Evolutionary conservation across 1,140 invertebrate species (phyloP).

Genomic region (Ips typographus): DNA sequence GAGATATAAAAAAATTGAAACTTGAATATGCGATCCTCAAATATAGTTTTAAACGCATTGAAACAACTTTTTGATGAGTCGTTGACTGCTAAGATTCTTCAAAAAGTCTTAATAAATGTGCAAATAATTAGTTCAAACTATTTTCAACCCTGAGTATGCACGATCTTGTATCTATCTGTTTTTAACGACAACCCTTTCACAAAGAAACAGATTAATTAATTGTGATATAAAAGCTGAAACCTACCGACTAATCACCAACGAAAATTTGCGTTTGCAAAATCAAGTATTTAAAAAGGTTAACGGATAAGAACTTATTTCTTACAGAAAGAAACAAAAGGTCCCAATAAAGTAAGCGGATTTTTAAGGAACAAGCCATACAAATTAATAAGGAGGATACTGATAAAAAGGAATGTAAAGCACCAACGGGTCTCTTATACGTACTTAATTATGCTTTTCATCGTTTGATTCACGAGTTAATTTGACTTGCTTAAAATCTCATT

Average conservation of each 20-base stretch:
- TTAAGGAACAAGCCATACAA: conserved; percentile 47
- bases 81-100: neutral
- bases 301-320: conserved; percentile 22
- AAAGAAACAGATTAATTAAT: neutral
- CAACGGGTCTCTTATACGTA: conserved; percentile 11
- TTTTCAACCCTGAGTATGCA: too few species aligned
- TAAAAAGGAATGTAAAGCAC: conserved; percentile 39
- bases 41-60: conserved; percentile 27
- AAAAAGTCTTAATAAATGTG: neutral
- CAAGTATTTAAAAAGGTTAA: conserved; percentile 18
- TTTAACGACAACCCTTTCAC: too few species aligned
- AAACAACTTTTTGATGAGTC: neutral
- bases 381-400: conserved; percentile 43
- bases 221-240: neutral
- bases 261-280: conserved; percentile 9
- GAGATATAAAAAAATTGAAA: conserved; percentile 49
- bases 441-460: conserved; percentile 44
- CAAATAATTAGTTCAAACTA: neutral
- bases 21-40: conserved; percentile 28
- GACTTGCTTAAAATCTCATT: too few species aligned
- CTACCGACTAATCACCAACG: neutral
- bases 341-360: conserved; percentile 44
- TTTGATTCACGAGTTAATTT: conserved; percentile 20
- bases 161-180: too few species aligned
- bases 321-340: conserved; percentile 43